Evolutionary conservation across 1,140 invertebrate genomes (phyloP), one percentile per base, ranked within the genome.

Genomic region (Euura lappo): DNA sequence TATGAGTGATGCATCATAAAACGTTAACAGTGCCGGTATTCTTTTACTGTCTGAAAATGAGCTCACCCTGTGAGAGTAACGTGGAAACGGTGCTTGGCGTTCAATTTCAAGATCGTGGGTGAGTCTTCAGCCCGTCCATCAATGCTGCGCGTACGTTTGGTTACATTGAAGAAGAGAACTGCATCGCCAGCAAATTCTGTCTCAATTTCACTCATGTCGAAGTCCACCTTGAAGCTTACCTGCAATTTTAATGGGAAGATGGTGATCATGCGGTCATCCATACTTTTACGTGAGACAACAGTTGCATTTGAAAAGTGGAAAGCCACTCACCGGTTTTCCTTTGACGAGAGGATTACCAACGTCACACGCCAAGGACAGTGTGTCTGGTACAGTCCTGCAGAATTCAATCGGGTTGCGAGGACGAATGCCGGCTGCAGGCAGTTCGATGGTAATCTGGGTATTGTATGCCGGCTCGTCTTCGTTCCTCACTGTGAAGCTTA

Each of bases 401-500:
- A 78, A 84, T 7, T 86, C 80, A 13, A 88, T 84, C 45, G 84
- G 82, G 42, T 76, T 82, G 44, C 78, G 75, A 11, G 88, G 75
- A 69, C 72, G 43, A n/a, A 87, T 75, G 4, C 76, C 71, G 28
- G 28, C 28, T 11, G 78, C 46, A 3, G 85, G 84, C 45, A 88
- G 47, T 0, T 44, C 64, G 13, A 87, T 77, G 7, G 69, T 71
- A 0, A 87, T 70, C 46, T 72, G 74, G 1, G 83, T 81, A n/a
- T 82, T 75, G 78, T 86, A 87, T 8, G 88, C 85, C 5, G 82
- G 81, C 72, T 88, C 86, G n/a, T 78, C 84, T 3, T 70, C 46
- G 71, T 89, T 89, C 8, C 65, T 66, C 44, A 88, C 71, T 60
- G 13, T 75, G 10, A 83, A 75, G 75, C 84, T 74, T n/a, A 88